Conservation (phyloP, 2,113 vertebrate species). For the Nerophis ophidion region DNA sequence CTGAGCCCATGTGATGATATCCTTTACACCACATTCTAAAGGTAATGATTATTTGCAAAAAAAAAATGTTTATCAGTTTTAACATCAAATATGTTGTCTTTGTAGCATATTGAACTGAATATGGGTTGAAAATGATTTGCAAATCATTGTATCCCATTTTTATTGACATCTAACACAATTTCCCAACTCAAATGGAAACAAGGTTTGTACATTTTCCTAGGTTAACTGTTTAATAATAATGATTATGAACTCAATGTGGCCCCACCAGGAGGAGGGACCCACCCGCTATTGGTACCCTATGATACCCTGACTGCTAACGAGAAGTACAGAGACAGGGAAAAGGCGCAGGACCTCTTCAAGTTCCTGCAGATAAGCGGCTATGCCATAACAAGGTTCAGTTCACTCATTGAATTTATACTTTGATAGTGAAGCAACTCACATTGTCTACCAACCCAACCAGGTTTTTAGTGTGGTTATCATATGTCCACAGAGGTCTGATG, state of each 20-base stretch:
- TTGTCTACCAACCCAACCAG: no score
- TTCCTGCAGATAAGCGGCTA: conserved; percentile 91
- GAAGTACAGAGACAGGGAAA: conserved; percentile 90
- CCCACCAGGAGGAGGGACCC: conserved; percentile 83
- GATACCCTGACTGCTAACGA: conserved; percentile 97
- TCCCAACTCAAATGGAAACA: no score
- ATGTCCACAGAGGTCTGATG: conserved; percentile 75
- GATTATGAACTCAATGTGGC: conserved; percentile 8
- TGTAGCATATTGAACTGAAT: no score
- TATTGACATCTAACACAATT: no score
- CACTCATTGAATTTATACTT: not conserved
- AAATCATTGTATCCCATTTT: no score
- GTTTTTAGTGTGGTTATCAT: not conserved
- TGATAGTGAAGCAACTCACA: no score
- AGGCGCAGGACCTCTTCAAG: conserved; percentile 93
- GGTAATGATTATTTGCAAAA: no score
- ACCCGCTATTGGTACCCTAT: conserved; percentile 91
- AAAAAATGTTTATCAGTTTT: no score
- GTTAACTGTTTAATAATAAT: not conserved
- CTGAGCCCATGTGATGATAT: no score
- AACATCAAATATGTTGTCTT: no score
- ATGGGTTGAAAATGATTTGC: no score
- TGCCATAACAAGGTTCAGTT: conserved; percentile 64
- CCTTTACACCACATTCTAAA: no score
- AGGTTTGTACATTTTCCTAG: not conserved